phyloP scores from a whole-genome alignment of 2,113 vertebrate species.

The Sturnus vulgaris region DNA sequence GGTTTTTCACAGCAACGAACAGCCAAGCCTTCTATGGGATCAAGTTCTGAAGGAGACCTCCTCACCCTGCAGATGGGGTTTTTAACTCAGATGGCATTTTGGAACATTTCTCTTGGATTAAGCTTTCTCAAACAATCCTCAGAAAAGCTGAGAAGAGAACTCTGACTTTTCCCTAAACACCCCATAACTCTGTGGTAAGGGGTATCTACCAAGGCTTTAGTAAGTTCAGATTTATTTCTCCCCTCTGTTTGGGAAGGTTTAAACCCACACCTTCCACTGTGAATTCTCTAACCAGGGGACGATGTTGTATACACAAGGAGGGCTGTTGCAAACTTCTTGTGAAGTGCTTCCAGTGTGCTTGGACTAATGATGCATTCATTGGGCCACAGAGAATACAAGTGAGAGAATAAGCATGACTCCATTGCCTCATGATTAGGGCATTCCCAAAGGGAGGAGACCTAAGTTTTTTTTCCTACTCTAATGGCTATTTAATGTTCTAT shows the following conservation, averaged over 20 bases:
- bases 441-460: not conserved
- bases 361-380: not conserved
- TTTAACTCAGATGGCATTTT: not conserved
- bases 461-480: not conserved
- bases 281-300: not conserved
- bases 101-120: not conserved
- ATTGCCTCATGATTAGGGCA: not conserved
- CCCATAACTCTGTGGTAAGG: not conserved
- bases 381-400: not conserved
- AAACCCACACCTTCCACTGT: not conserved
- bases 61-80: not conserved
- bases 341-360: not conserved
- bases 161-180: not conserved
- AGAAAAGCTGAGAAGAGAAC: not conserved
- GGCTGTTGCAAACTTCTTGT: not conserved
- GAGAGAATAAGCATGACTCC: not conserved
- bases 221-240: not conserved
- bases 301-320: not conserved
- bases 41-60: not conserved
- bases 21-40: not conserved
- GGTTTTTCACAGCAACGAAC: not conserved
- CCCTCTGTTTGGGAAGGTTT: not conserved
- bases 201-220: not conserved
- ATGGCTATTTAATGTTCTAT: not conserved
- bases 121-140: not conserved